Percentiles rank a stretch among this genome's conserved stretches.
phyloP scores from a whole-genome alignment of 2,113 vertebrate species.

The Sylvilagus bachmani region DNA sequence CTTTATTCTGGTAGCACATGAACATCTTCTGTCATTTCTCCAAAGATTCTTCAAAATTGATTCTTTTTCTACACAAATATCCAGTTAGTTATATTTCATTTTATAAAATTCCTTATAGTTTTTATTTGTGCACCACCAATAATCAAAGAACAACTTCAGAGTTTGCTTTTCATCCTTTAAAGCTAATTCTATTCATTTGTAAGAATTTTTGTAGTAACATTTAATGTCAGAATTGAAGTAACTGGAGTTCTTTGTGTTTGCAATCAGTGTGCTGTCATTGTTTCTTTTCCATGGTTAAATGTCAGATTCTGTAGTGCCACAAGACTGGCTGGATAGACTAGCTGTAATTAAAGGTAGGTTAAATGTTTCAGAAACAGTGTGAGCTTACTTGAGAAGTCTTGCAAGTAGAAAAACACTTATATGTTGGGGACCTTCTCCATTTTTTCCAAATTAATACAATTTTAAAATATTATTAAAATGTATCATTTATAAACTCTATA shows the following conservation, averaged over 20 bases:
- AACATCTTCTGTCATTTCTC: background rate
- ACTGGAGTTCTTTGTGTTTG: background rate
- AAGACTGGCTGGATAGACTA: background rate
- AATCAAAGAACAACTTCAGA: background rate
- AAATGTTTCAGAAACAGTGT: background rate
- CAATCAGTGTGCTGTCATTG: background rate
- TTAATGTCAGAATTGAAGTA: background rate
- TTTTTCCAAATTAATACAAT: background rate
- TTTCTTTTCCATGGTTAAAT: constrained; percentile 16
- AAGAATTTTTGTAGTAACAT: background rate
- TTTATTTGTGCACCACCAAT: background rate
- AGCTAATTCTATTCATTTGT: background rate
- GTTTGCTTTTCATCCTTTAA: background rate
- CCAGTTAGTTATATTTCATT: background rate
- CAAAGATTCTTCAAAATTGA: background rate
- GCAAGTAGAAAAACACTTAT: background rate
- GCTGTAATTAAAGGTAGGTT: background rate
- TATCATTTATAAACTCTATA: background rate
- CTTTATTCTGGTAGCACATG: background rate
- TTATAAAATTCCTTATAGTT: background rate
- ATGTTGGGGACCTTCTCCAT: background rate
- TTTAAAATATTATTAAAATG: background rate
- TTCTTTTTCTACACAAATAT: background rate
- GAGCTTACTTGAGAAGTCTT: background rate
- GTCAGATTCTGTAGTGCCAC: background rate